phyloP scores from a whole-genome alignment of 1,140 invertebrate genomes.

The Aphis craccivora region DNA sequence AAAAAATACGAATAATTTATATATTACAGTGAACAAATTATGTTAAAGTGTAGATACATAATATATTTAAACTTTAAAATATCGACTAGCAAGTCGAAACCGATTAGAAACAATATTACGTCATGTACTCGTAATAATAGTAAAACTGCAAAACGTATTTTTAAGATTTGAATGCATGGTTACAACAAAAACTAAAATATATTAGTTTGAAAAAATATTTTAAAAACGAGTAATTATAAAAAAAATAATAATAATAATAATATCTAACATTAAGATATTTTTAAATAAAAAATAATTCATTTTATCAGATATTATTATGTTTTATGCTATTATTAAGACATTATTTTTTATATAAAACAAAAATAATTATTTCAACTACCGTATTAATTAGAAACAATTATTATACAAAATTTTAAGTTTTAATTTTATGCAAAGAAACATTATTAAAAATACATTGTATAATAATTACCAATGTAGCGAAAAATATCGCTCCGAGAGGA shows the following conservation, averaged over 20 bases:
- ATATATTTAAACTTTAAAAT: background rate
- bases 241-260: too few species aligned
- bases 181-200: background rate
- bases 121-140: background rate
- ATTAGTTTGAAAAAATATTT: too few species aligned
- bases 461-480: conserved; percentile 1
- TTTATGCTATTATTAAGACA: background rate
- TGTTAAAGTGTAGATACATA: background rate
- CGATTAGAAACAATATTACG: background rate
- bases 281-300: too few species aligned
- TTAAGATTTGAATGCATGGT: background rate
- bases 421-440: background rate
- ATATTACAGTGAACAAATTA: background rate
- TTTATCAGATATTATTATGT: background rate
- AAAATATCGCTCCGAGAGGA: conserved; percentile 4
- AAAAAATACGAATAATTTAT: background rate
- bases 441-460: background rate
- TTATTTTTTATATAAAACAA: too few species aligned
- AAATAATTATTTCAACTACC: background rate
- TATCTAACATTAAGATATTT: too few species aligned
- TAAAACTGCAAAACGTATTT: background rate
- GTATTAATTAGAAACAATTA: background rate
- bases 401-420: background rate
- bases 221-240: too few species aligned
- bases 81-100: background rate